phyloP scores from a whole-genome alignment of 2,888 invertebrate genomes.

The Nezara viridula region DNA sequence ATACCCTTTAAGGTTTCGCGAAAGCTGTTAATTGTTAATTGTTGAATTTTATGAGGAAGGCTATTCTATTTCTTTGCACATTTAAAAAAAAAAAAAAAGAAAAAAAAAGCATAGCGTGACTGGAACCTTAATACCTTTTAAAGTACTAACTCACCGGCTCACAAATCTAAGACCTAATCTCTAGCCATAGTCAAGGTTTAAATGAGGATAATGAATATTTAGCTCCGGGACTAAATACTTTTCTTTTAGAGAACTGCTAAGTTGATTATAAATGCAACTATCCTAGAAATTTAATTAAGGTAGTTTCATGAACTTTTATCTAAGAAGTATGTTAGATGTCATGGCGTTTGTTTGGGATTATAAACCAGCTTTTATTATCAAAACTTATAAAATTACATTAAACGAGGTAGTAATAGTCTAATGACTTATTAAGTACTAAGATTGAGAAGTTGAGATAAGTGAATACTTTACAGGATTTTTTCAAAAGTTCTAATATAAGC shows the following conservation, averaged over 20 bases:
- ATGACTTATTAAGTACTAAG: background rate
- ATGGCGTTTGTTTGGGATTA: too few relatives aligned
- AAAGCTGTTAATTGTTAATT: background rate
- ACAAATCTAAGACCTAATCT: conserved; percentile 30
- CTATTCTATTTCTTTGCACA: background rate
- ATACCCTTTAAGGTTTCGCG: background rate
- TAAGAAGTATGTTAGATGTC: background rate
- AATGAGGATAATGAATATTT: conserved; percentile 17
- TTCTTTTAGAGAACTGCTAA: background rate
- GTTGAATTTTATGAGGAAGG: background rate
- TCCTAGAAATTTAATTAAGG: background rate
- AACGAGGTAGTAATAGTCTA: background rate
- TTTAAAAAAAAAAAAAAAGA: background rate
- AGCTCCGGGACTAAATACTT: background rate
- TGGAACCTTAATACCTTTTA: background rate
- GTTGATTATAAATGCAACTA: background rate
- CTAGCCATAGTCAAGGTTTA: background rate
- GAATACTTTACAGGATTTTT: background rate
- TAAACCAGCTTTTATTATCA: background rate
- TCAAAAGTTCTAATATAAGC: too few relatives aligned
- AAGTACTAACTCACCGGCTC: background rate
- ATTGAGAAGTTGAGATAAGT: background rate
- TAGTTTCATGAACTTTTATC: background rate
- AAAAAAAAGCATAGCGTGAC: background rate
- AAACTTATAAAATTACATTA: background rate